Conservation (phyloP, 2,888 invertebrate species). For the Laothoe populi region DNA sequence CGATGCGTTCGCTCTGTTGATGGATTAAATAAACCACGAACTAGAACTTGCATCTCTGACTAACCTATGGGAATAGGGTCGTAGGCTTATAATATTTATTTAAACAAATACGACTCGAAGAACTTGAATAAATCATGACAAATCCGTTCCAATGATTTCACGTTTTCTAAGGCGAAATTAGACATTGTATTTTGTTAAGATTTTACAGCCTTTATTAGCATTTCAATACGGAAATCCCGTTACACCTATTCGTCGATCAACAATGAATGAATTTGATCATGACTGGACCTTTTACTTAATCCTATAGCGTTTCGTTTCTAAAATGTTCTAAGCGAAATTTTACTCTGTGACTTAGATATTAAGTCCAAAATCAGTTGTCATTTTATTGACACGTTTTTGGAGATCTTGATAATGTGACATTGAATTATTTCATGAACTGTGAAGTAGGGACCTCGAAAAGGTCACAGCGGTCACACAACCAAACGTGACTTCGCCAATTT, state of each 20-base stretch:
- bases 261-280: not conserved
- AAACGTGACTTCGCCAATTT: slow-evolving; percentile 57
- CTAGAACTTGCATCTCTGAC: too few species aligned
- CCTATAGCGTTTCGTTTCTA: not conserved
- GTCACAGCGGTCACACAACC: slow-evolving; percentile 54
- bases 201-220: not conserved
- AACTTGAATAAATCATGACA: not conserved
- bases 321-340: not conserved
- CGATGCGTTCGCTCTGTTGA: too few species aligned
- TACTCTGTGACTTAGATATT: not conserved
- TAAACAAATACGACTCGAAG: not conserved
- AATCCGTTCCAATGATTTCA: not conserved
- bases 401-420: slow-evolving; percentile 35
- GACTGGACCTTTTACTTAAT: not conserved
- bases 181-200: not conserved
- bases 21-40: too few species aligned
- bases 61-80: too few species aligned
- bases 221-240: not conserved
- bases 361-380: not conserved
- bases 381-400: not conserved
- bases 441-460: slow-evolving; percentile 45
- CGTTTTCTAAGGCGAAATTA: not conserved
- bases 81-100: too few species aligned
- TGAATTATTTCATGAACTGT: slow-evolving; percentile 40
- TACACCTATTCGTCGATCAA: not conserved